These are phyloP conservation scores for Catharus ustulatus DNA, from an alignment of 2,797 vertebrate species.

Conservation along the genomic window DNA sequence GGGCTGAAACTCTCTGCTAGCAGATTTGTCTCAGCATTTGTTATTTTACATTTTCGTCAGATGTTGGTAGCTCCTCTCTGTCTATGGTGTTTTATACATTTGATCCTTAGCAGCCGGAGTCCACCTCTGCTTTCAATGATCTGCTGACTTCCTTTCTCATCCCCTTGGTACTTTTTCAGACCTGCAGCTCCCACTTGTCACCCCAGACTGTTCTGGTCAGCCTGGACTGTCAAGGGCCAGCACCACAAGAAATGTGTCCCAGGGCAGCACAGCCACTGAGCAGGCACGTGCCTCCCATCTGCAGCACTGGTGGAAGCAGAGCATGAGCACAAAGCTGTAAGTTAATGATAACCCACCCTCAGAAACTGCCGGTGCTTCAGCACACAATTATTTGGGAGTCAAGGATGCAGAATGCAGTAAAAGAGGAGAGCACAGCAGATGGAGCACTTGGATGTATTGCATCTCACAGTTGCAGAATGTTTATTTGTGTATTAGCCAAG, in stretches of 20 bases:
- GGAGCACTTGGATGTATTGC: neutral
- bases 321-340: constrained; percentile 45
- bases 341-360: neutral
- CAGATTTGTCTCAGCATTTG: neutral
- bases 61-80: neutral
- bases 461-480: neutral
- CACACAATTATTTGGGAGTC: neutral
- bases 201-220: constrained; percentile 70
- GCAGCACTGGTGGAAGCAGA: constrained; percentile 4
- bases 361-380: neutral
- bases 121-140: neutral
- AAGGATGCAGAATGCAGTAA: neutral
- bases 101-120: neutral
- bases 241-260: neutral
- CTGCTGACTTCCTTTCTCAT: constrained; percentile 16
- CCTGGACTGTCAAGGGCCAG: neutral
- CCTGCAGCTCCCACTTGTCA: constrained; percentile 68
- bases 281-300: neutral
- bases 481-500: neutral
- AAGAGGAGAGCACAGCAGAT: neutral
- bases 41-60: neutral
- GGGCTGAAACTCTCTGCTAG: neutral
- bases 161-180: constrained; percentile 71
- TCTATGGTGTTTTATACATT: neutral
- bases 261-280: neutral